Evolutionary conservation across 2,888 invertebrate species (phyloP).

Genomic region (Troides oblongomaculatus): DNA sequence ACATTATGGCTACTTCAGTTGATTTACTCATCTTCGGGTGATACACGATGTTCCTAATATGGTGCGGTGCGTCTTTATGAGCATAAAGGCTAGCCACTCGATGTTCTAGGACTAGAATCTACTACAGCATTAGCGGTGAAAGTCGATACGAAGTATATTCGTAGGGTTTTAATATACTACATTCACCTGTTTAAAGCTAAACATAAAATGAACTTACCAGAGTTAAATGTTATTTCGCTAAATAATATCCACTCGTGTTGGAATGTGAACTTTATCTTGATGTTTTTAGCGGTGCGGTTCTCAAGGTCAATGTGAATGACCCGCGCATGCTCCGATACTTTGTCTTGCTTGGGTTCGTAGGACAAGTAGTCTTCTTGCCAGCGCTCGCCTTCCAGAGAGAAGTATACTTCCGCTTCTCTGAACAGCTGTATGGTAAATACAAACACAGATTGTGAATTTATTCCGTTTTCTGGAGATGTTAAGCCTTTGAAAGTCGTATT

Average conservation of each 20-base stretch:
- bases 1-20: no score
- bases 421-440: slow-evolving; percentile 81
- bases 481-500: no score
- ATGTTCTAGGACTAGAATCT: no score
- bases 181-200: no score
- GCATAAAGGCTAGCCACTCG: no score
- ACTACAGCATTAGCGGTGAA: no score
- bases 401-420: slow-evolving; percentile 86
- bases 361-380: slow-evolving; percentile 85
- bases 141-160: no score
- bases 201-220: slow-evolving; percentile 78
- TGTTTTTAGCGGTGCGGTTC: slow-evolving; percentile 86
- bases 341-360: slow-evolving; percentile 80
- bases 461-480: no score
- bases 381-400: slow-evolving; percentile 88
- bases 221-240: slow-evolving; percentile 92
- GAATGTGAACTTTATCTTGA: slow-evolving; percentile 87
- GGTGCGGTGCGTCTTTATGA: no score
- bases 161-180: no score
- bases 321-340: slow-evolving; percentile 78
- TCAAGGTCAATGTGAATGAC: slow-evolving; percentile 87
- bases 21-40: no score
- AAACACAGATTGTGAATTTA: not conserved
- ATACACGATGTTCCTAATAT: no score
- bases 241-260: slow-evolving; percentile 92